Evolutionary conservation across 1,140 invertebrate species (phyloP), one percentile per base, ranked within the genome.

Genomic region (Maniola jurtina): DNA sequence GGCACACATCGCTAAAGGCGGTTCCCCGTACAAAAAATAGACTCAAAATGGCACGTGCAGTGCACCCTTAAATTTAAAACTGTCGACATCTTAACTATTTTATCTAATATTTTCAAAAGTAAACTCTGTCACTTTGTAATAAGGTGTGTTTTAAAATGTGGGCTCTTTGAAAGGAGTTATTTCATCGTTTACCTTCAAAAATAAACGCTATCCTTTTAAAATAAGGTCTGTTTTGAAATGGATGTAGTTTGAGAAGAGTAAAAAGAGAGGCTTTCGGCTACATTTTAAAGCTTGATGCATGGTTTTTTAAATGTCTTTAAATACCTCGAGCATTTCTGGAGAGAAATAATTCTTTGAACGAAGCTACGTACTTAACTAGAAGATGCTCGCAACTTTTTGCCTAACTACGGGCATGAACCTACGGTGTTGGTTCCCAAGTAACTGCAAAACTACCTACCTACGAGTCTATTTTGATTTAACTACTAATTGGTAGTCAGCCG

Each of bases 1-100:
- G 69, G 72, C 66, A 65, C 68, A 65, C 66, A 59, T 71, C 72
- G 66, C 68, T 61, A 71, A 71, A 70, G 47, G 61, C 65, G 58
- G 52, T 73, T 73, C 64, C 66, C 64, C 66, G 66, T 61, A 64
- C 64, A 66, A 74, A 74, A 71, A 74, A 74, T 68, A 70, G 66
- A 74, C 69, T 74, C 66, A 66, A 70, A 73, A 61, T 38, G 62
- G 70, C 67, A 64, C 68, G 71, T 73, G 68, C 66, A 68, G 13
- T 13, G 42, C 52, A 57, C 66, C 71, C 68, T 73, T 69, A 61
- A 70, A 73, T 66, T 67, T 66, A 65, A 55, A 40, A 55, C 61
- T 55, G 67, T 66, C 64, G 64, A 68, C 50, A 62, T 58, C 57
- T 70, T 59, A 70, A 73, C 63, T 61, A 67, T 67, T 7, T 9